Conservation (phyloP, 2,113 vertebrate species). For the Mustela lutreola region DNA sequence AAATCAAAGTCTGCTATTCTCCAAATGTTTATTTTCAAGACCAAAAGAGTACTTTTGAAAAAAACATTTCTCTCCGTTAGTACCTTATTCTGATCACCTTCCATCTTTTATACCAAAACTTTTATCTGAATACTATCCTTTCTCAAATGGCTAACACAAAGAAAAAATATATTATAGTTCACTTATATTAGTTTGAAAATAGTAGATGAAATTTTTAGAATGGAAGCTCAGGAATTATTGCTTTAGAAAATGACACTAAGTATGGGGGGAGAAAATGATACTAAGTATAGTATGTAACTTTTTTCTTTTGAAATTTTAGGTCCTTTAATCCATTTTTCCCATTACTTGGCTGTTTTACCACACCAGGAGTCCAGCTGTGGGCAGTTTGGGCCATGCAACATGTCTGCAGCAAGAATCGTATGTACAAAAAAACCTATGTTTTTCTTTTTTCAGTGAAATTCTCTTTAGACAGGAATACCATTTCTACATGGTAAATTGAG, state of each 20-base stretch:
- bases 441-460: slow-evolving; percentile 22
- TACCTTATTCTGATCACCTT: slow-evolving; percentile 5
- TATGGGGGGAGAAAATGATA: background rate
- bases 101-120: background rate
- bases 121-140: background rate
- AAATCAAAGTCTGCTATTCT: background rate
- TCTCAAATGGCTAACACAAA: slow-evolving; percentile 25
- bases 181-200: slow-evolving; percentile 46
- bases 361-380: slow-evolving; percentile 98
- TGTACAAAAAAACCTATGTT: slow-evolving; percentile 79
- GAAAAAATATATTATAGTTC: background rate
- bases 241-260: background rate
- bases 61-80: background rate
- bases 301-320: slow-evolving; percentile 85
- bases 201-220: slow-evolving; percentile 44
- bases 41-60: slow-evolving; percentile 1
- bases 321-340: slow-evolving; percentile 99
- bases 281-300: slow-evolving; percentile 26
- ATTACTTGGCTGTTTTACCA: slow-evolving; percentile 96
- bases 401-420: slow-evolving; percentile 99
- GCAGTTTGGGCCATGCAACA: slow-evolving; percentile 99
- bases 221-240: background rate
- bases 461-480: slow-evolving; percentile 32
- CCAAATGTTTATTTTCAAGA: slow-evolving; percentile 18
- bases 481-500: slow-evolving; percentile 26